Conservation (phyloP, 2,888 invertebrate genomes). For the Sussaba pulchella region DNA sequence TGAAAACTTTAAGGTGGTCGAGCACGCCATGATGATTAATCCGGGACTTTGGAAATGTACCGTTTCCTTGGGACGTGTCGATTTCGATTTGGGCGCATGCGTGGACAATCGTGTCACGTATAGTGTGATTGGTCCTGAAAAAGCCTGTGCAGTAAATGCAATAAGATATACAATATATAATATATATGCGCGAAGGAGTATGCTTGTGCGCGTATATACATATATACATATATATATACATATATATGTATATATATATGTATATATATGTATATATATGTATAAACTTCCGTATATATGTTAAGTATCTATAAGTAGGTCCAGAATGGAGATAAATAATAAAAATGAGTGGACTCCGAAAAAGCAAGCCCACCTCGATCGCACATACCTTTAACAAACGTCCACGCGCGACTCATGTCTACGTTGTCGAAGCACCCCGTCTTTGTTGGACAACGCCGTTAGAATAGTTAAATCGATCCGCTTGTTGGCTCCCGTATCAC, state of each 20-base stretch:
- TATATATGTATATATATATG: neutral
- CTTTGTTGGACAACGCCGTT: conserved; percentile 31
- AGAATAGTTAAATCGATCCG: neutral
- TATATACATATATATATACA: conserved; percentile 16
- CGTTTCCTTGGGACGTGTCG: conserved; percentile 1
- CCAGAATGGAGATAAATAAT: conserved; percentile 30
- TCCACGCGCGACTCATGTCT: too few species aligned
- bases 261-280: conserved; percentile 27
- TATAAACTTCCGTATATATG: neutral
- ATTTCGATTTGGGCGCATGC: conserved; percentile 28
- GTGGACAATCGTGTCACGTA: conserved; percentile 60
- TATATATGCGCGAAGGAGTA: conserved; percentile 11
- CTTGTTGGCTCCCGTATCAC: neutral
- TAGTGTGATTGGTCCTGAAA: conserved; percentile 60
- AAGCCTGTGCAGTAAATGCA: conserved; percentile 63
- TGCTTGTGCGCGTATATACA: neutral
- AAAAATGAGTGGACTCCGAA: conserved; percentile 46
- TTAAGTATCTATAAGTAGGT: conserved; percentile 35
- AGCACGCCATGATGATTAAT: neutral
- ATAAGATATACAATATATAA: conserved; percentile 44
- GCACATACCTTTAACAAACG: conserved; percentile 42
- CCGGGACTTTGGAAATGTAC: conserved; percentile 18
- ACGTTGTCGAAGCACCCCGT: conserved; percentile 21
- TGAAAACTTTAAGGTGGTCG: neutral
- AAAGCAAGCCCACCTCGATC: conserved; percentile 54